These are phyloP conservation scores for Dasyprocta punctata DNA, from an alignment of 2,113 vertebrate species.

Conservation along the genomic window DNA sequence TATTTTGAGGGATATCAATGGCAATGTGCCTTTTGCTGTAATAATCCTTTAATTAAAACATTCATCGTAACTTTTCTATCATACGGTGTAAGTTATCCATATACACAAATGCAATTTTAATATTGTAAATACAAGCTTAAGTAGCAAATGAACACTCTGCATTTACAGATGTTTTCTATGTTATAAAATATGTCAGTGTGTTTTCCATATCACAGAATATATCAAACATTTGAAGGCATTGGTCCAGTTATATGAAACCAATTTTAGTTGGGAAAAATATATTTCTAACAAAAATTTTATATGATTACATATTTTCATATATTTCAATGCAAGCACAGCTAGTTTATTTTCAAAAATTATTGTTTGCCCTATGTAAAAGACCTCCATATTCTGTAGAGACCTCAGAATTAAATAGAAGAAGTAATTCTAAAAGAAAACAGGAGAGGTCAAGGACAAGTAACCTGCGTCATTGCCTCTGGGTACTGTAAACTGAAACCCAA, in stretches of 20 bases:
- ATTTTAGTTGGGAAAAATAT: background rate
- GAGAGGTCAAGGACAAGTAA: background rate
- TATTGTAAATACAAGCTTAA: background rate
- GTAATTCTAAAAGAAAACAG: background rate
- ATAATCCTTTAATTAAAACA: background rate
- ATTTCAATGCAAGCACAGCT: background rate
- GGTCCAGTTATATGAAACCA: background rate
- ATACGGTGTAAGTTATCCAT: background rate
- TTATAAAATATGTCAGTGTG: background rate
- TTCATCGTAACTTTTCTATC: background rate
- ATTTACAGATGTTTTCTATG: background rate
- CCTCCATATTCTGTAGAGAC: background rate
- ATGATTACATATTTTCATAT: background rate
- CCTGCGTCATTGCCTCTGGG: constrained; percentile 7
- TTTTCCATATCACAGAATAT: background rate
- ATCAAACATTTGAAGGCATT: background rate
- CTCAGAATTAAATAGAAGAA: background rate
- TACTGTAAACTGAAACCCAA: background rate
- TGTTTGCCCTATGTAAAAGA: constrained; percentile 48
- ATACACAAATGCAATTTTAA: background rate
- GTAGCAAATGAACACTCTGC: background rate
- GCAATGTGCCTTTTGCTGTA: background rate
- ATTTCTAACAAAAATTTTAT: constrained; percentile 13
- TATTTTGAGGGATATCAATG: background rate
- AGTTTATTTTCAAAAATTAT: background rate